Percentiles rank a stretch among this genome's conserved stretches.
phyloP scores from a whole-genome alignment of 2,888 invertebrate species.

The Nomada fucata region DNA sequence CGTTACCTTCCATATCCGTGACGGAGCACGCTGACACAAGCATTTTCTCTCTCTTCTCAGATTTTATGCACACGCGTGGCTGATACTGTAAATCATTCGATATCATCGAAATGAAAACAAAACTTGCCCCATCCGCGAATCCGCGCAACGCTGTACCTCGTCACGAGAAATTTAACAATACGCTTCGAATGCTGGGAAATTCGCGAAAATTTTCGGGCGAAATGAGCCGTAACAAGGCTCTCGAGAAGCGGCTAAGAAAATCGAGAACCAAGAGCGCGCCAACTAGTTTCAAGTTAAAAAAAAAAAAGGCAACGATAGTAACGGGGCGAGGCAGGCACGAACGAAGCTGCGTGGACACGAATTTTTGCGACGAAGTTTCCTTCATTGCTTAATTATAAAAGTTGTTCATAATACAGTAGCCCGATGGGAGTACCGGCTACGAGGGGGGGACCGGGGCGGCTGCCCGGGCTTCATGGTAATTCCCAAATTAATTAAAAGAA shows the following conservation, averaged over 20 bases:
- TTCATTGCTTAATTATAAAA: constrained; percentile 77
- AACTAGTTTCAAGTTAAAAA: constrained; percentile 40
- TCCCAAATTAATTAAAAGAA: constrained; percentile 76
- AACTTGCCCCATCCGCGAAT: too few relatives aligned
- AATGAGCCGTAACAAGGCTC: background rate
- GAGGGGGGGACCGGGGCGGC: constrained; percentile 32
- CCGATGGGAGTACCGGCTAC: constrained; percentile 54
- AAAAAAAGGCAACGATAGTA: constrained; percentile 29
- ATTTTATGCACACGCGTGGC: constrained; percentile 39
- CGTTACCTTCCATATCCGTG: constrained; percentile 58
- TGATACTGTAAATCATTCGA: too few relatives aligned
- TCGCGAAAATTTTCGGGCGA: background rate
- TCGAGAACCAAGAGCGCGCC: constrained; percentile 5
- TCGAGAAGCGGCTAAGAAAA: constrained; percentile 18
- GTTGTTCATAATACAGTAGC: constrained; percentile 70
- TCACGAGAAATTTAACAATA: too few relatives aligned
- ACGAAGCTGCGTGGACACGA: constrained; percentile 55
- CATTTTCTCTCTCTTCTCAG: constrained; percentile 57
- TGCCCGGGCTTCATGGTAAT: constrained; percentile 62
- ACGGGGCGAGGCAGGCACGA: constrained; percentile 9
- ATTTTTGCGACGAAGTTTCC: constrained; percentile 71
- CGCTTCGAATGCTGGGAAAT: background rate
- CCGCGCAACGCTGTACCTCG: too few relatives aligned
- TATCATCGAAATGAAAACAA: too few relatives aligned
- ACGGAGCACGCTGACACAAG: constrained; percentile 21